Conservation (phyloP, 2,113 vertebrate species). For the Romanogobio albipinnatus region DNA sequence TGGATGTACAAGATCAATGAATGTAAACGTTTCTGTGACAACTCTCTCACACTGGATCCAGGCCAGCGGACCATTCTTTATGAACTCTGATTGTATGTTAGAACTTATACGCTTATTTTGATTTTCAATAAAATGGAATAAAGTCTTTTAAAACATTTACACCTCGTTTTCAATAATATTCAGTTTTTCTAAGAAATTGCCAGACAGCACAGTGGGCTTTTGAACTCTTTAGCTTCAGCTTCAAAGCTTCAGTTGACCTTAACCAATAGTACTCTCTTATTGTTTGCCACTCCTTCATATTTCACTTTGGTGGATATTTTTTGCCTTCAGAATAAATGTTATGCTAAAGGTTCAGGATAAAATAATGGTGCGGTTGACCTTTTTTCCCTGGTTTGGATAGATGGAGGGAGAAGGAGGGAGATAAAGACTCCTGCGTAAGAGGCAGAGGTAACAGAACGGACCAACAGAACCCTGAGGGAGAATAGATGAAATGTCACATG, state of each 20-base stretch:
- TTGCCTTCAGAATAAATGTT: constrained; percentile 74
- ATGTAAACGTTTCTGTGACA: neutral
- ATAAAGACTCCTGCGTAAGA: constrained; percentile 31
- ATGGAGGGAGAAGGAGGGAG: constrained; percentile 35
- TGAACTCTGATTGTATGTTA: neutral
- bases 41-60: neutral
- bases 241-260: constrained; percentile 22
- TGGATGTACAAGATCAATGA: neutral
- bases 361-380: constrained; percentile 80
- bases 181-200: neutral
- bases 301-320: constrained; percentile 68
- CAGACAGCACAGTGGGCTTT: neutral
- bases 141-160: neutral
- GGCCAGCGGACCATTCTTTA: neutral
- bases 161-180: neutral
- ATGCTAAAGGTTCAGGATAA: constrained; percentile 76
- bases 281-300: constrained; percentile 52
- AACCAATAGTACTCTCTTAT: constrained; percentile 28
- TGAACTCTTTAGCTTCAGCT: neutral
- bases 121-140: neutral
- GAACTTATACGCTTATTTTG: neutral
- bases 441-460: constrained; percentile 40
- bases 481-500: constrained; percentile 76
- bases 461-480: constrained; percentile 63
- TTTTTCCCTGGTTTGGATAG: constrained; percentile 69